Conservation (phyloP, 2,113 vertebrate genomes). For the Odontesthes bonariensis region DNA sequence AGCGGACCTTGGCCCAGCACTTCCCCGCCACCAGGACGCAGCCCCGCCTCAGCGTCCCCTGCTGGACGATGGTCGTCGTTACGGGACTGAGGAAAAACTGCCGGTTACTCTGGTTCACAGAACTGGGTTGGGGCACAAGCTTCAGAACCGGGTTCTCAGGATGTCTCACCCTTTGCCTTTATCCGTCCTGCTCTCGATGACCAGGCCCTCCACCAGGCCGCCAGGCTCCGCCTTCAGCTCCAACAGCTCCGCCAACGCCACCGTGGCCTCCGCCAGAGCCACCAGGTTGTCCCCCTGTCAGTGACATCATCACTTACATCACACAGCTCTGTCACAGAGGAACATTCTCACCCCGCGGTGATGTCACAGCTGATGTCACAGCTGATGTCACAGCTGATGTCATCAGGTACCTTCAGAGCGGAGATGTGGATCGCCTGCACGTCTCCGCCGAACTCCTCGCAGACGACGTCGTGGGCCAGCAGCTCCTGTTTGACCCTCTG, state of each 20-base stretch:
- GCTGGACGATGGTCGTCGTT: conserved; percentile 91
- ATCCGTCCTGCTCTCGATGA: conserved; percentile 94
- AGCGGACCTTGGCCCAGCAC: conserved; percentile 93
- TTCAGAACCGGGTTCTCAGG: too few species aligned
- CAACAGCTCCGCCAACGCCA: conserved; percentile 91
- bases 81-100: conserved; percentile 73
- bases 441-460: conserved; percentile 95
- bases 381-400: too few species aligned
- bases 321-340: background rate
- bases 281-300: conserved; percentile 90
- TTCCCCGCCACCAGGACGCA: conserved; percentile 90
- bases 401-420: conserved; percentile 93
- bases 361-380: too few species aligned
- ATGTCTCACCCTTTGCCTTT: conserved; percentile 85
- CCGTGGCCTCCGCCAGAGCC: conserved; percentile 90
- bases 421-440: conserved; percentile 92
- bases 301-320: background rate
- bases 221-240: conserved; percentile 90
- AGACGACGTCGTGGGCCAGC: conserved; percentile 88
- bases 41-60: conserved; percentile 89
- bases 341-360: too few species aligned
- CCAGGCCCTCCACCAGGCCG: conserved; percentile 87
- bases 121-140: background rate
- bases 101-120: background rate
- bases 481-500: conserved; percentile 90